Percentiles rank a stretch among this genome's conserved stretches.
phyloP scores from a whole-genome alignment of 2,888 invertebrate genomes.

The Nymphalis polychloros region DNA sequence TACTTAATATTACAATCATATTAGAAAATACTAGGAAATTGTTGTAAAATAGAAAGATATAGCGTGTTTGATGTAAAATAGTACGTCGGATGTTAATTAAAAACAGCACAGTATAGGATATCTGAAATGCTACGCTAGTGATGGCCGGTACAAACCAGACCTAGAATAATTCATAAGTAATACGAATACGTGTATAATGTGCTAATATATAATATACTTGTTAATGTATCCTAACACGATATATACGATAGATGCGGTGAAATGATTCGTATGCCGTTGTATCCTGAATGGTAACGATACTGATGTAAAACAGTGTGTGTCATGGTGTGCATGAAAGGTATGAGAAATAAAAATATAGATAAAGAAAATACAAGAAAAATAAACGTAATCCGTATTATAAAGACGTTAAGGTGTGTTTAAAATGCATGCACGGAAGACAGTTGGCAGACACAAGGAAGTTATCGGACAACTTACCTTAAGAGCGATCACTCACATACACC shows the following conservation, averaged over 20 bases:
- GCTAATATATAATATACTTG: slow-evolving; percentile 29
- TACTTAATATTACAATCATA: slow-evolving; percentile 62
- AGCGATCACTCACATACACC: slow-evolving; percentile 31
- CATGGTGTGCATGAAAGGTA: slow-evolving; percentile 72
- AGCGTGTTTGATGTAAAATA: slow-evolving; percentile 66
- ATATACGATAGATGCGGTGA: slow-evolving; percentile 53
- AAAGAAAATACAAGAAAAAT: slow-evolving; percentile 57
- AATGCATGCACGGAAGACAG: slow-evolving; percentile 68
- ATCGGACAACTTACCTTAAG: slow-evolving; percentile 73
- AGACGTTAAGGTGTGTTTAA: slow-evolving; percentile 54
- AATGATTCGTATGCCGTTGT: slow-evolving; percentile 36
- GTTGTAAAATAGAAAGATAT: slow-evolving; percentile 63
- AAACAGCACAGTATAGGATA: slow-evolving; percentile 55
- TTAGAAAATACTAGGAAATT: slow-evolving; percentile 53
- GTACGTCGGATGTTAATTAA: slow-evolving; percentile 58
- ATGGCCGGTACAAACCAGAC: slow-evolving; percentile 61
- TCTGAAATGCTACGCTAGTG: slow-evolving; percentile 72
- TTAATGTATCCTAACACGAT: slow-evolving; percentile 45
- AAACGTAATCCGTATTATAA: slow-evolving; percentile 53
- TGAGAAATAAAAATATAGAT: slow-evolving; percentile 68
- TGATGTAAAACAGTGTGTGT: slow-evolving; percentile 56
- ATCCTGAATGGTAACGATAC: slow-evolving; percentile 58
- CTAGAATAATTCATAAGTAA: slow-evolving; percentile 54
- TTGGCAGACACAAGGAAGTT: slow-evolving; percentile 67
- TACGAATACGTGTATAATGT: slow-evolving; percentile 49